Base-by-base conservation (phyloP, 2,888 invertebrate genomes). In the Abrostola triplasia region DNA sequence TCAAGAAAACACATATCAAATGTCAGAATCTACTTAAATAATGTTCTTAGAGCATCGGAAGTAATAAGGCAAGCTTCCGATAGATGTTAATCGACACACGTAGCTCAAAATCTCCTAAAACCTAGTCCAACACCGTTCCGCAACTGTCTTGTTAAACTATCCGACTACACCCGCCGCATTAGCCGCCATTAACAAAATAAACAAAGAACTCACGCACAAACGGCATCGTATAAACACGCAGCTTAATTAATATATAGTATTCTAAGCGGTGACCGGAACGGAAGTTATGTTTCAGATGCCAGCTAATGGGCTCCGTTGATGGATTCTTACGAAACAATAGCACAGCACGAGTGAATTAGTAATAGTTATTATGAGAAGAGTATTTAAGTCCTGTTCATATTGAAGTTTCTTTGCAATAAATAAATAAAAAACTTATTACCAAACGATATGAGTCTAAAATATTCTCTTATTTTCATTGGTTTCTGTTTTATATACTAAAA, bases 241-340 rank as follows among this genome's bases (percentile, higher is more conserved):
- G 63, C 67, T 51, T 75, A 65, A 72, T 76, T 72, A 70, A 77
- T 79, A 77, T 79, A 77, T 73, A 62, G 64, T 73, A 74, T 80
- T 77, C 70, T 52, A 66, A 62, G 77, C 75, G 59, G 55, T 57
- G 54, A 42, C 59, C 54, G 57, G 47, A 67, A 56, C 71, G 79
- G 79, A 80, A 73, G 77, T 77, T 73, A 64, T 50, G 52, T 65
- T 62, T 58, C 63, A 50, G 54, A 54, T 47, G 44, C 44, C 24
- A 73, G 49, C 73, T 67, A 68, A 67, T 67, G 73, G 59, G 37
- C 54, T 47, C 12, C 49, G 56, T 24, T 60, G 65, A 64, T 70
- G 59, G 56, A 61, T 63, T 76, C 51, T 73, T 70, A 64, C 63
- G 52, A 62, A 68, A 77, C 60, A 67, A 65, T 68, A 38, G 44